Evolutionary conservation across 2,113 vertebrate species (phyloP).

Genomic region (Anhinga anhinga): DNA sequence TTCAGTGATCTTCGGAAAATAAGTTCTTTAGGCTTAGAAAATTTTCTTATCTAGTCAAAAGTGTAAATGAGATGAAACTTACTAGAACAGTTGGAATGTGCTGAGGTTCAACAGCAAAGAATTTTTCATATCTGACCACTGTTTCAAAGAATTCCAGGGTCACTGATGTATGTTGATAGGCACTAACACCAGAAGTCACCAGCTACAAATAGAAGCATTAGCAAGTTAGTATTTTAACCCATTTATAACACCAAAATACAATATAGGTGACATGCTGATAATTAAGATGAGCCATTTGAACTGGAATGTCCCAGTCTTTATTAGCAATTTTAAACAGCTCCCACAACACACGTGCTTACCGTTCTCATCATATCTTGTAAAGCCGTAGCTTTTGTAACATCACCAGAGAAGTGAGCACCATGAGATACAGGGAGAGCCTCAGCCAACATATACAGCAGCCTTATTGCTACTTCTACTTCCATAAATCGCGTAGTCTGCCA

Average conservation of each 20-base stretch:
- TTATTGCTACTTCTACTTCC: constrained; percentile 95
- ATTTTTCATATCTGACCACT: constrained; percentile 95
- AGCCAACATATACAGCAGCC: constrained; percentile 95
- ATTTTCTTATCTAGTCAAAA: neutral
- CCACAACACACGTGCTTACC: constrained; percentile 69
- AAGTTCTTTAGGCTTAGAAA: neutral
- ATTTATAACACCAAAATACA: neutral
- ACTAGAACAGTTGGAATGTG: constrained; percentile 95
- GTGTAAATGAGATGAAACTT: constrained; percentile 55
- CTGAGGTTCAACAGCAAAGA: constrained; percentile 93
- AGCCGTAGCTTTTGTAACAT: constrained; percentile 88
- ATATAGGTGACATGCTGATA: neutral
- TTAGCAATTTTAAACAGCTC: neutral
- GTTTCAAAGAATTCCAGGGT: constrained; percentile 97
- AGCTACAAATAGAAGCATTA: constrained; percentile 74
- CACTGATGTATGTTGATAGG: constrained; percentile 92
- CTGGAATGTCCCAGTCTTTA: neutral
- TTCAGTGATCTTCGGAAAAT: neutral
- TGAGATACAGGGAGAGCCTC: constrained; percentile 95
- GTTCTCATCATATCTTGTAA: constrained; percentile 99
- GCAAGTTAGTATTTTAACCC: neutral
- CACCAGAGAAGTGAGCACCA: constrained; percentile 94
- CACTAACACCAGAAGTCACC: constrained; percentile 91
- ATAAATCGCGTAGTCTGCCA: constrained; percentile 92
- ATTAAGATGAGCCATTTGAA: neutral